Evolutionary conservation across 2,797 vertebrate species (phyloP).

Genomic region (Lepus oiostolus): DNA sequence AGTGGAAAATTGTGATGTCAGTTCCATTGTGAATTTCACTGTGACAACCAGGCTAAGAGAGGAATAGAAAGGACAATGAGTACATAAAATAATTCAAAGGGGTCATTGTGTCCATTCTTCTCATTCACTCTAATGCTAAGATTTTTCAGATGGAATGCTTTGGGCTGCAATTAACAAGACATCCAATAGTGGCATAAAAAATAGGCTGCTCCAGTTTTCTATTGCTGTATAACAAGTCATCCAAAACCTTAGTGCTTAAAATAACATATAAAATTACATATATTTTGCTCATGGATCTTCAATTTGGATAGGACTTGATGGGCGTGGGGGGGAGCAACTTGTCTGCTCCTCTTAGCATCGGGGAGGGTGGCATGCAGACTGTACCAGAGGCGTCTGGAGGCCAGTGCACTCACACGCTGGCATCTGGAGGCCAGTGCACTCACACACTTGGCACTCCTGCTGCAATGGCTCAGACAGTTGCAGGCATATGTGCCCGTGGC

Average conservation of each 20-base stretch:
- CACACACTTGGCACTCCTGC: background rate
- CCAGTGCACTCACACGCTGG: background rate
- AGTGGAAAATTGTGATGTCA: background rate
- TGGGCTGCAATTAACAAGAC: constrained; percentile 45
- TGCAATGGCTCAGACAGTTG: background rate
- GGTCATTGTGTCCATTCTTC: background rate
- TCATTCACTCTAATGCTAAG: background rate
- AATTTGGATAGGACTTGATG: background rate
- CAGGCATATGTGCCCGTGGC: background rate
- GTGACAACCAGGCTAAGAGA: background rate
- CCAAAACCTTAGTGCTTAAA: constrained; percentile 34
- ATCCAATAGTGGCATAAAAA: constrained; percentile 13
- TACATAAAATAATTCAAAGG: background rate
- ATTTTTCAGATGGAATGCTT: background rate
- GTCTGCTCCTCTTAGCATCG: background rate
- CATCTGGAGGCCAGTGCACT: background rate
- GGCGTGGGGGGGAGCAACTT: background rate
- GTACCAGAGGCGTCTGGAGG: background rate
- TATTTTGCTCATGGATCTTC: constrained; percentile 11
- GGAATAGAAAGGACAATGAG: background rate
- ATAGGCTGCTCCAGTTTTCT: background rate
- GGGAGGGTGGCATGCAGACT: background rate
- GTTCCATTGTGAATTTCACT: background rate
- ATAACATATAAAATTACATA: background rate
- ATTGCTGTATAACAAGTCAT: background rate